Evolutionary conservation across 2,888 invertebrate species (phyloP), one percentile per base, ranked within the genome.

Genomic region (Brachylomia viminalis): DNA sequence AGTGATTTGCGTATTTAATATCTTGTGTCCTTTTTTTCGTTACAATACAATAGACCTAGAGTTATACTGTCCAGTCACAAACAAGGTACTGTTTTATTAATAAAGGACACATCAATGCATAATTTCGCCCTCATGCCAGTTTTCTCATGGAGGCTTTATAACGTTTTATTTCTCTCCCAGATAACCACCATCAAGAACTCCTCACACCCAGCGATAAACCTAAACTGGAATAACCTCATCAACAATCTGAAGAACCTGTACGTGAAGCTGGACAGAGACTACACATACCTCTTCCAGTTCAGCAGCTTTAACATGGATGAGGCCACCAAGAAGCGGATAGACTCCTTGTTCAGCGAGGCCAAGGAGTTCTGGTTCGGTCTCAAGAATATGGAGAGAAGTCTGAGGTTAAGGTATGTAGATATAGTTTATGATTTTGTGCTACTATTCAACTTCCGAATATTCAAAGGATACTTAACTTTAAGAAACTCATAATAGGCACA

Each of bases 271-370:
- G 90, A 94, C 30, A 79, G 81, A 0, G 94, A 95, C 66, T 95
- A 95, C 75, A 93, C 96, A 0, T 96, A 96, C 79, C 62, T 96
- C 2, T 94, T 96, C 72, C 92, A 95, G 68, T 95, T 91, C 82
- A 89, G 91, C 20, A 91, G 86, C 8, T 96, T 92, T 59, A 92
- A 92, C 10, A 95, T 96, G 94, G 88, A 92, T 65, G 84, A 84
- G 2, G 75, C 74, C 0, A 86, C 80, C 49, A 91, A 91, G 73
- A 77, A 47, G 0, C 75, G 83, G 4, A 81, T 94, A 0, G 77
- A 85, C 0, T 70, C 78, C 0, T 75, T 93, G 80, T 86, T 93
- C 4, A 73, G 75, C 0, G 86, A 92, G 1, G 92, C 92, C 7
- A 94, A 92, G 73, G 87, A 89, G 0, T 94, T 90, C 75, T 96